Percentiles rank a stretch among this genome's conserved stretches.
Evolutionary conservation across 92 coral and sea anemone genomes (phyloP).

Genomic region (Umimayanthus chanpuru): DNA sequence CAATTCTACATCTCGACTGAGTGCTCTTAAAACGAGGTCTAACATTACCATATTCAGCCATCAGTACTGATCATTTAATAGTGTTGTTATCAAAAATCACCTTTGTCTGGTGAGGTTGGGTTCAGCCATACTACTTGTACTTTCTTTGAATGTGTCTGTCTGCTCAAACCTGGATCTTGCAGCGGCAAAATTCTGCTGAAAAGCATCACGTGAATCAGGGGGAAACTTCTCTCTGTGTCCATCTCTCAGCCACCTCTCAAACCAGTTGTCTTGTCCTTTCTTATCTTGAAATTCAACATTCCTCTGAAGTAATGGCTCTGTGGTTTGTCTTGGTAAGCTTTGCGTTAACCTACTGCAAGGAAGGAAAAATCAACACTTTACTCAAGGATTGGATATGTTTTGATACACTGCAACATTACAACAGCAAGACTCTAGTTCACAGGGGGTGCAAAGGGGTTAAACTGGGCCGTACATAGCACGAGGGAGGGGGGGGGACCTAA

Average conservation of each 20-base stretch:
- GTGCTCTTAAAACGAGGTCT: no score
- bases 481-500: no score
- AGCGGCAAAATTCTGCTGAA: conserved; percentile 55
- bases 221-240: conserved; percentile 33
- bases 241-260: conserved; percentile 74
- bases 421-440: no score
- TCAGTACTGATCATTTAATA: neutral
- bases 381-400: no score
- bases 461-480: no score
- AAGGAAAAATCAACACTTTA: neutral
- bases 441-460: no score
- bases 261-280: conserved; percentile 60
- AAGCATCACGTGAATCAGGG: conserved; percentile 25
- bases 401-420: no score
- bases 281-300: neutral
- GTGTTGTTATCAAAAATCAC: neutral
- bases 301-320: conserved; percentile 4
- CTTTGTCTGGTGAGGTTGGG: neutral
- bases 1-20: no score
- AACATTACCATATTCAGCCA: neutral
- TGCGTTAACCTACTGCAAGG: conserved; percentile 13
- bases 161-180: conserved; percentile 74
- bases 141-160: conserved; percentile 14
- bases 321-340: conserved; percentile 11
- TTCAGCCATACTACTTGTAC: conserved; percentile 23